Base-by-base conservation (phyloP, 2,888 invertebrate species). In the Lampropteryx suffumata region DNA sequence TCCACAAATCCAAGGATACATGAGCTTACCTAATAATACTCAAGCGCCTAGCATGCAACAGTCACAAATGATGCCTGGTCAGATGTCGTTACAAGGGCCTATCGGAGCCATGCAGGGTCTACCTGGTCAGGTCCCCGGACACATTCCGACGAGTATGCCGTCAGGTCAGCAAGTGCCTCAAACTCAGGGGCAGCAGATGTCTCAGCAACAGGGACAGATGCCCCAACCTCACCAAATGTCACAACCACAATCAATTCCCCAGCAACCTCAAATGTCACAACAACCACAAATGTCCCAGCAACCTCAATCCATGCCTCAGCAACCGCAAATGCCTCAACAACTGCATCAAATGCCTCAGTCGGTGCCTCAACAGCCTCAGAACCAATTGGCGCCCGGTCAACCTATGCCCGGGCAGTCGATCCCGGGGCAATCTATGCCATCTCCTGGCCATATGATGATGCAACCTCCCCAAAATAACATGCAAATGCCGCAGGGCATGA, bases 1-100 rank as follows among this genome's bases (percentile, higher is more conserved):
- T 47, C 79, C 75, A 45, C 83, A 81, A 67, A 67, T 78, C 1
- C 74, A 79, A 7, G 78, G 74, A n/a, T 88, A 80, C 50, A 68
- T 81, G 58, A 79, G 69, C 59, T 67, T 82, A 59, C 76, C 73
- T 35, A 84, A 73, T 61, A 84, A 75, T 28, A 58, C 74, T 35
- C 82, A 82, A 57, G 65, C 66, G 35, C 71, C 71, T 17, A 76
- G 71, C 54, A 69, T 81, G 51, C 67, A 68, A 53, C 66, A 65
- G 30, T 58, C 71, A 35, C 78, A 77, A 59, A 70, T 80, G 53
- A 64, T 77, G 55, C 67, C 76, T 4, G 79, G 78, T 3, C 84
- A 82, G 57, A 73, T 82, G 66, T 54, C 75, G 5, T 61, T 82
- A 54, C 78, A 71, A 3, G 69, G 73, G 0, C 69, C 65, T 29